Evolutionary conservation across 2,888 invertebrate species (phyloP).

Genomic region (Lypha dubia): DNA sequence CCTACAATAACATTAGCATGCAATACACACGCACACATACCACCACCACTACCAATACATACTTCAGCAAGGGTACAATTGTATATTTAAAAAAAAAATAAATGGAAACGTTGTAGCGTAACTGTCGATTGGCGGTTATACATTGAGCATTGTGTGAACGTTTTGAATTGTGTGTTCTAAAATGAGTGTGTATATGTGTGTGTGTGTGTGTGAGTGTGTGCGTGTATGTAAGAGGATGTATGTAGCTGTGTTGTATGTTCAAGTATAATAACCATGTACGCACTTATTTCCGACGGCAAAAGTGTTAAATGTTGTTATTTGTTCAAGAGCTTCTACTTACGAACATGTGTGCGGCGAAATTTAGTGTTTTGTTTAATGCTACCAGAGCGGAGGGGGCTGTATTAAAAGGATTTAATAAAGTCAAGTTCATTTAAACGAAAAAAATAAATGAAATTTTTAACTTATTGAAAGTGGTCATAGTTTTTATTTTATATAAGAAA

Average conservation of each 20-base stretch:
- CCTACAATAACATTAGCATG: conserved; percentile 7
- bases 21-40: background rate
- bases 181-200: background rate
- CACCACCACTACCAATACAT: background rate
- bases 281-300: conserved; percentile 60
- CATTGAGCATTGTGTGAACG: conserved; percentile 35
- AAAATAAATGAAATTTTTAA: no score
- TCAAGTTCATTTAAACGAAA: background rate
- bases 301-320: conserved; percentile 65
- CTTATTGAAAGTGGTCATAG: no score
- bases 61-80: conserved; percentile 14
- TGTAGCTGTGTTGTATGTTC: background rate
- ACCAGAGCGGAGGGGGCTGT: background rate
- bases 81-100: conserved; percentile 34
- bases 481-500: no score
- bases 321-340: conserved; percentile 7
- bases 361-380: background rate
- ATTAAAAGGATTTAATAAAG: background rate
- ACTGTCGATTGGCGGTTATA: conserved; percentile 56
- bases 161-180: background rate
- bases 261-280: conserved; percentile 57
- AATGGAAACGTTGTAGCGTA: conserved; percentile 44
- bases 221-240: background rate
- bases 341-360: background rate
- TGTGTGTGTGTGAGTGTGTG: background rate